Conservation (phyloP, 2,797 vertebrate genomes). For the Danio choprae region DNA sequence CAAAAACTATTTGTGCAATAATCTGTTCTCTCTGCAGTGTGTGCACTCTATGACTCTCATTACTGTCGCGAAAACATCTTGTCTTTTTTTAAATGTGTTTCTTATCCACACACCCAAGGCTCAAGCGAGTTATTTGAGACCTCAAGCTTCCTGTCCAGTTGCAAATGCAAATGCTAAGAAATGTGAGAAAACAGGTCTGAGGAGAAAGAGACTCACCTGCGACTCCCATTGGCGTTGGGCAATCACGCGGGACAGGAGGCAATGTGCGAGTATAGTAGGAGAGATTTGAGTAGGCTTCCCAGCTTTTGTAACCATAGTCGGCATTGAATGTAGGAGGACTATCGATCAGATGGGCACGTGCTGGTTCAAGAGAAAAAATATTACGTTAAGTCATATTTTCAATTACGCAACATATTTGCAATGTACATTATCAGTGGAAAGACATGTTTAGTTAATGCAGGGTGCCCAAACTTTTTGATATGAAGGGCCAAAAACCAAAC, state of each 20-base stretch:
- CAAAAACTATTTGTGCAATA: neutral
- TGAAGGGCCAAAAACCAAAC: too few relatives aligned
- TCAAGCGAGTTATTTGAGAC: neutral
- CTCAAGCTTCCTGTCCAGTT: conserved; percentile 6
- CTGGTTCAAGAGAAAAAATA: conserved; percentile 66
- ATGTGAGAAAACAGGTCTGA: conserved; percentile 80
- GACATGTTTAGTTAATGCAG: neutral
- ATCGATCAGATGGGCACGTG: conserved; percentile 92
- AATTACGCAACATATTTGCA: neutral
- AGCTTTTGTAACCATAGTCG: conserved; percentile 91
- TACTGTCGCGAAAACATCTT: neutral
- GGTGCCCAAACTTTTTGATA: too few relatives aligned
- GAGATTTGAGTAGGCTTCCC: conserved; percentile 97
- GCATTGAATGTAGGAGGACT: conserved; percentile 94
- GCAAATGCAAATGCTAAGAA: conserved; percentile 62
- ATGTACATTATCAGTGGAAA: neutral
- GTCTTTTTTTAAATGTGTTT: neutral
- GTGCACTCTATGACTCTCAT: neutral
- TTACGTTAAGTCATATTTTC: neutral
- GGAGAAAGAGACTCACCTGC: conserved; percentile 81
- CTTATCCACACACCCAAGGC: conserved; percentile 7
- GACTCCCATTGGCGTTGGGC: conserved; percentile 96
- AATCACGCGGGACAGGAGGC: conserved; percentile 88
- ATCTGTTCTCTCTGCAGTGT: neutral
- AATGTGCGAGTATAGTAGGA: conserved; percentile 93